Percentiles rank a stretch among this genome's conserved stretches.
Evolutionary conservation across 2,797 vertebrate species (phyloP).

Genomic region (Halcyon chelicuti): DNA sequence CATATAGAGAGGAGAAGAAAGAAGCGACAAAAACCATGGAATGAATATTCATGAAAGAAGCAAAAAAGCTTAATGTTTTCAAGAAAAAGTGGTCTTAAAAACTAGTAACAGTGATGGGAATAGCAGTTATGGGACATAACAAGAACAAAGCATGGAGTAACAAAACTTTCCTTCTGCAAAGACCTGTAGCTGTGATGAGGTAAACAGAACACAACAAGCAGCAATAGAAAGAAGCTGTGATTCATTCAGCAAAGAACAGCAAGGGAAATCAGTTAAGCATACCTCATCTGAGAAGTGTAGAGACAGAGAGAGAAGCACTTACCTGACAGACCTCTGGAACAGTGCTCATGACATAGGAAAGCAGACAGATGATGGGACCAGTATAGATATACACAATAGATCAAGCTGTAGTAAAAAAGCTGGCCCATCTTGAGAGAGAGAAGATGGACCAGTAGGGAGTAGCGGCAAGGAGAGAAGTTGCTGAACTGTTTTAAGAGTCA

Average conservation of each 20-base stretch:
- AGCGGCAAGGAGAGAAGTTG: neutral
- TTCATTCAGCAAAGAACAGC: neutral
- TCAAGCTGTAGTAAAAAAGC: neutral
- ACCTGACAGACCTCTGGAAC: neutral
- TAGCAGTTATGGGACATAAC: neutral
- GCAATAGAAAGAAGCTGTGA: neutral
- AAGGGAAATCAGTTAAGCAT: neutral
- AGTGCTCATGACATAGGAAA: neutral
- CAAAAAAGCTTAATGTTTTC: neutral
- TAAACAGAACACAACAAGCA: neutral
- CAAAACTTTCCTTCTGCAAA: neutral
- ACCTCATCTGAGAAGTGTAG: neutral
- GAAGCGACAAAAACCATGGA: neutral
- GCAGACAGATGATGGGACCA: neutral
- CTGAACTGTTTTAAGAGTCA: constrained; percentile 6
- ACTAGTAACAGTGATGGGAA: neutral
- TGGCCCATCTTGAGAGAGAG: neutral
- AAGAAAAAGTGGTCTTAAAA: neutral
- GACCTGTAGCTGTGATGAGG: neutral
- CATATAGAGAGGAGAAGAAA: neutral
- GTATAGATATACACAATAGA: neutral
- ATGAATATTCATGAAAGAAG: neutral
- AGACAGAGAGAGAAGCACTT: neutral
- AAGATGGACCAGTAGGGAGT: neutral
- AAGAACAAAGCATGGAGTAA: neutral